Percentiles rank a stretch among this genome's conserved stretches.
Evolutionary conservation across 2,797 vertebrate genomes (phyloP).

Genomic region (Danio albolineatus): DNA sequence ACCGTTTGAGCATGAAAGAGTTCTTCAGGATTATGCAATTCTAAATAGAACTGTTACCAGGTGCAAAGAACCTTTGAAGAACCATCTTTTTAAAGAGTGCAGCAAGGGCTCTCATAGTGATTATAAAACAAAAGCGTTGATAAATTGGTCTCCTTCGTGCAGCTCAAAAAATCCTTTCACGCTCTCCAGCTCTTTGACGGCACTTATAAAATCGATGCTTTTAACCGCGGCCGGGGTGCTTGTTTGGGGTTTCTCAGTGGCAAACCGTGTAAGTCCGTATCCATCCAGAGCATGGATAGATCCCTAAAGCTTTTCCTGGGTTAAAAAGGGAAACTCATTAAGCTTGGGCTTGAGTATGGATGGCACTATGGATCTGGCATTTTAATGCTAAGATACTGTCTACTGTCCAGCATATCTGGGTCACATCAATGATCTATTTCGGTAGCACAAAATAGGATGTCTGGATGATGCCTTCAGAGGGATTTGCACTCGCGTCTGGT

Average conservation of each 20-base stretch:
- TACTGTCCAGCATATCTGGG: slow-evolving; percentile 42
- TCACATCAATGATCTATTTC: slow-evolving; percentile 45
- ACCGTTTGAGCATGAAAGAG: no score
- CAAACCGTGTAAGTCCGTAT: slow-evolving; percentile 1
- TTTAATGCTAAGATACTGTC: slow-evolving; percentile 21
- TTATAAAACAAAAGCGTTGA: slow-evolving; percentile 24
- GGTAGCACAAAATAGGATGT: slow-evolving; percentile 25
- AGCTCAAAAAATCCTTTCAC: slow-evolving; percentile 19
- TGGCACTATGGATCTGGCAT: slow-evolving; percentile 1
- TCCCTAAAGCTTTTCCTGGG: background rate
- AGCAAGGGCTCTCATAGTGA: background rate
- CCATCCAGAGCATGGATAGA: background rate
- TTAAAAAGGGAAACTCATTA: slow-evolving; percentile 14
- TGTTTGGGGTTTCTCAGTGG: slow-evolving; percentile 1
- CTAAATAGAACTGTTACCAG: no score
- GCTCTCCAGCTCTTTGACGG: background rate
- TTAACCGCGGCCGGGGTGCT: background rate
- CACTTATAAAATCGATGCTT: slow-evolving; percentile 8
- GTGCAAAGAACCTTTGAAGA: no score
- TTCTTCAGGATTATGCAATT: no score
- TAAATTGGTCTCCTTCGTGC: slow-evolving; percentile 22
- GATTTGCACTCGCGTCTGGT: slow-evolving; percentile 25
- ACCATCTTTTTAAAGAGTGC: no score
- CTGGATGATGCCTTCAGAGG: slow-evolving; percentile 36
- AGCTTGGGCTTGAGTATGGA: background rate